Percentiles rank a stretch among this genome's conserved stretches.
phyloP scores from a whole-genome alignment of 1,140 invertebrate species.

The Drosophila azteca region DNA sequence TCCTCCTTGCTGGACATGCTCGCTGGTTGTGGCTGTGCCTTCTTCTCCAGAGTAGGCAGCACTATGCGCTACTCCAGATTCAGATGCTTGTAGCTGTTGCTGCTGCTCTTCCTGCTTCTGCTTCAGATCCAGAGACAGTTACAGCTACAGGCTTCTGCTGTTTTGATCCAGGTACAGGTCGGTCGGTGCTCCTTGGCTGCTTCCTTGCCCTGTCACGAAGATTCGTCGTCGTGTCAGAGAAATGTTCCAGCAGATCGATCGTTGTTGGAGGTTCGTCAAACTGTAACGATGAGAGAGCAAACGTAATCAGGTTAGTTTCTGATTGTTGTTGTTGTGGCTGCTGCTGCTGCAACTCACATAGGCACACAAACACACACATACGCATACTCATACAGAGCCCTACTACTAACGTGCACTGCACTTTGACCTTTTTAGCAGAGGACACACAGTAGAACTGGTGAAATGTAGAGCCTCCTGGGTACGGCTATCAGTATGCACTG shows the following conservation, averaged over 20 bases:
- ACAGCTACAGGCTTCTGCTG: too few species aligned
- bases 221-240: too few species aligned
- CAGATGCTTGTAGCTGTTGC: slow-evolving; percentile 21
- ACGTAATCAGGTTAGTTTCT: slow-evolving; percentile 8
- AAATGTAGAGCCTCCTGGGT: background rate
- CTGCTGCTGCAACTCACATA: slow-evolving; percentile 10
- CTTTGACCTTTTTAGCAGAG: slow-evolving; percentile 48
- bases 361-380: background rate
- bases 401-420: slow-evolving; percentile 13
- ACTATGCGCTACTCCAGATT: slow-evolving; percentile 58
- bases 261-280: too few species aligned
- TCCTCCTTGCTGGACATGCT: slow-evolving; percentile 82
- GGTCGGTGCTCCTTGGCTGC: too few species aligned
- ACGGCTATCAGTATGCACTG: slow-evolving; percentile 42
- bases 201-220: too few species aligned
- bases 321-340: slow-evolving; percentile 11
- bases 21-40: slow-evolving; percentile 28
- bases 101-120: slow-evolving; percentile 30
- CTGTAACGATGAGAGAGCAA: too few species aligned
- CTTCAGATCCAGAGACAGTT: background rate
- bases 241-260: too few species aligned
- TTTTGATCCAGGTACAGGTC: too few species aligned
- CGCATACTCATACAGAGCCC: slow-evolving; percentile 13
- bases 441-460: slow-evolving; percentile 2
- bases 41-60: slow-evolving; percentile 68